phyloP scores from a whole-genome alignment of 2,113 vertebrate genomes.

The Sylvia atricapilla region DNA sequence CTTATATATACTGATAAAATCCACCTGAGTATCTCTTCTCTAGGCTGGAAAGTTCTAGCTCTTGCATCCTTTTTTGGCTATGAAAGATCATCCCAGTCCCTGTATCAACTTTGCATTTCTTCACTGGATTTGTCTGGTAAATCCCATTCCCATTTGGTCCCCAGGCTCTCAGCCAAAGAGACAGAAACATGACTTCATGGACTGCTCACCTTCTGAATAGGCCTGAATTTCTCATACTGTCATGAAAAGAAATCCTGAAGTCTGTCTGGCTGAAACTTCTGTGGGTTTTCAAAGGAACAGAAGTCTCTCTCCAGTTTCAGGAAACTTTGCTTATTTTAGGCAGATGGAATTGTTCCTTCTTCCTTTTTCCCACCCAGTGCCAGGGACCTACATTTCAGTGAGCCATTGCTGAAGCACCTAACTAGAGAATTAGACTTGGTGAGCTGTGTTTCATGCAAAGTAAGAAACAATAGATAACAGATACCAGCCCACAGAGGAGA shows the following conservation, averaged over 20 bases:
- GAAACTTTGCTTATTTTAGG: background rate
- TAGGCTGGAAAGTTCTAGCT: background rate
- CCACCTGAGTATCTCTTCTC: background rate
- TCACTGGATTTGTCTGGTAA: background rate
- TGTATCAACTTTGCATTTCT: background rate
- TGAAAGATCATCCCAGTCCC: background rate
- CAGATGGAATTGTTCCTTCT: background rate
- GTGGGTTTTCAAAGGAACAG: background rate
- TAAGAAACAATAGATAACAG: background rate
- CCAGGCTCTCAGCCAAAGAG: background rate
- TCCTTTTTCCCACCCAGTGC: background rate
- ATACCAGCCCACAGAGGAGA: background rate
- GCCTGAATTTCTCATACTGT: background rate
- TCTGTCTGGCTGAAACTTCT: background rate
- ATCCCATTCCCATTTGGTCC: background rate
- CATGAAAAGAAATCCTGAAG: background rate
- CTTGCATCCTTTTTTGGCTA: background rate
- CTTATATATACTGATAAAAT: background rate
- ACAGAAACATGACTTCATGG: background rate
- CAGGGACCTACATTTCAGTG: background rate
- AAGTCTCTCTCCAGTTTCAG: background rate
- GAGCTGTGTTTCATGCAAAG: background rate
- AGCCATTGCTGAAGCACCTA: background rate
- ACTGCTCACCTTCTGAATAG: background rate
- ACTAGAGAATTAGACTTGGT: background rate